Base-by-base conservation (phyloP, 2,113 vertebrate species). In the Melanerpes formicivorus region DNA sequence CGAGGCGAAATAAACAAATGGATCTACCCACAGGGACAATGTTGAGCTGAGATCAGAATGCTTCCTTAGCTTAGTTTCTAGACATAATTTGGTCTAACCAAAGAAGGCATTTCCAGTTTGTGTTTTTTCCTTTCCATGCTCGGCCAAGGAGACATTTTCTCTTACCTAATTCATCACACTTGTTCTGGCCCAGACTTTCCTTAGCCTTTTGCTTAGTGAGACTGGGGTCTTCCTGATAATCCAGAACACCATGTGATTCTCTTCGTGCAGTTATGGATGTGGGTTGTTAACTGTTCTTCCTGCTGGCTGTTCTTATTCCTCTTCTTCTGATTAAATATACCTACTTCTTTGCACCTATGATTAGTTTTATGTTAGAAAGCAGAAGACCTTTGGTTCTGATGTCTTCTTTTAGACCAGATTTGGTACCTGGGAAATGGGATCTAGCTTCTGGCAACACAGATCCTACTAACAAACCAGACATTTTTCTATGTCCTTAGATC, bases 1-100 rank as follows among this genome's bases (percentile, higher is more conserved):
- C 48, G 77, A 85, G 62, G 58, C 79, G 91, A 91, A 92, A 80
- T 77, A 94, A 92, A 91, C 84, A 90, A 92, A 77, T 40, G 78
- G 81, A 32, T 65, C 78, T 96, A 64, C 87, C 89, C 87, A 64
- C 81, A 90, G 80, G 75, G 87, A 40, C 37, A 67, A 60, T 10
- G 48, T 80, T 95, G 82, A 89, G 55, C 69, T 54, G 76, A 83
- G 76, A 78, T 73, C 75, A 69, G 67, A 87, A 79, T 25, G 65
- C 76, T 92, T 80, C 65, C 73, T 78, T 85, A 67, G 69, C 54
- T 85, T 80, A 65, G 62, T 80, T 95, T 91, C 82, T 91, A 75
- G 91, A 78, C 54, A 34, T 19, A 48, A 71, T 55, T 80, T 78
- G 72, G n/a, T 55, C 66, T 88, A 70, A 78, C 77, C 73, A 83